Conservation (phyloP, 1,140 invertebrate genomes). For the Pentalonia nigronervosa region DNA sequence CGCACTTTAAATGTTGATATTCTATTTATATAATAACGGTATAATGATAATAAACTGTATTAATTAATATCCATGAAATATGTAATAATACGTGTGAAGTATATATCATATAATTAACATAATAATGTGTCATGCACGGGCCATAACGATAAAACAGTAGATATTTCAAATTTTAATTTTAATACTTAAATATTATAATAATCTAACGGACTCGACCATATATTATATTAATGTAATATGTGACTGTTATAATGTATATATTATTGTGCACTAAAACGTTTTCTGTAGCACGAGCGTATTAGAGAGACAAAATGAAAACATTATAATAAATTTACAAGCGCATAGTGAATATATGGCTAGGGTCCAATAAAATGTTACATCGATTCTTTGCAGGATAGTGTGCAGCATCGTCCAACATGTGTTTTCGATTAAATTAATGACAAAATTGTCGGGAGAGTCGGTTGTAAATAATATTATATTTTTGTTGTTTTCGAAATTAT, state of each 20-base stretch:
- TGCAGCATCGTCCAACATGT: conserved; percentile 12
- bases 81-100: neutral
- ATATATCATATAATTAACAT: neutral
- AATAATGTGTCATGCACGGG: neutral
- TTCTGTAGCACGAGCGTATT: neutral
- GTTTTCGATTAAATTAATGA: conserved; percentile 30
- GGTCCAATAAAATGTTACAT: conserved; percentile 24
- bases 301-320: conserved; percentile 27
- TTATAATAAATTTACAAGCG: conserved; percentile 20
- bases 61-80: neutral
- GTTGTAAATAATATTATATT: neutral
- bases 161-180: neutral
- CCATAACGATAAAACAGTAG: neutral
- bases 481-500: neutral
- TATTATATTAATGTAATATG: neutral
- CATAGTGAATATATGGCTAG: conserved; percentile 9
- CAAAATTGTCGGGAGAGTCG: neutral
- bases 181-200: neutral
- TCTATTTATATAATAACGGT: neutral
- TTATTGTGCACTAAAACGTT: conserved; percentile 15
- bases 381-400: neutral
- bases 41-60: neutral
- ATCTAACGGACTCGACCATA: neutral
- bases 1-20: neutral
- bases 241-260: neutral